These are phyloP conservation scores for Mobula birostris DNA, from an alignment of 2,113 vertebrate genomes.

Conservation along the genomic window DNA sequence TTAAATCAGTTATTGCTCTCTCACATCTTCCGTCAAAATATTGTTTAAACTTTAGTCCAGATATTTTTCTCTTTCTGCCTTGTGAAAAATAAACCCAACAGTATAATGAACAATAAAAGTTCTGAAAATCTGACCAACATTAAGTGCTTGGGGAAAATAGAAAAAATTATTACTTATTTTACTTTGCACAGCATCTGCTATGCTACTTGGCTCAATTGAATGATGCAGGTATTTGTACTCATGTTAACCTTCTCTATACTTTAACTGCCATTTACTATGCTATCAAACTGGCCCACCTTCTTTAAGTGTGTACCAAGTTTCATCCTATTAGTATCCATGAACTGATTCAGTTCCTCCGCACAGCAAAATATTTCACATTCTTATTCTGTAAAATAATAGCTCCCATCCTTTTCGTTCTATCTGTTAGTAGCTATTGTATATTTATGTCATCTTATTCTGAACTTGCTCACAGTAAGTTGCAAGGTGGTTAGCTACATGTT, in stretches of 20 bases:
- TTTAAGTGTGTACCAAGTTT: neutral
- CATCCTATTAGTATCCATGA: neutral
- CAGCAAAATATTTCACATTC: neutral
- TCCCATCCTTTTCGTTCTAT: neutral
- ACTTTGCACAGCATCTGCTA: neutral
- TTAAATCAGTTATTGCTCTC: neutral
- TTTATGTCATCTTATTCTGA: neutral
- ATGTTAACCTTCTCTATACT: neutral
- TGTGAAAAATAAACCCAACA: neutral
- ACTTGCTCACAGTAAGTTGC: neutral
- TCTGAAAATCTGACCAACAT: neutral
- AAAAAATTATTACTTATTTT: neutral
- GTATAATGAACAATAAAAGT: neutral
- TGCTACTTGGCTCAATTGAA: neutral
- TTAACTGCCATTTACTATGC: neutral
- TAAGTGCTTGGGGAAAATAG: neutral
- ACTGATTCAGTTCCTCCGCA: neutral
- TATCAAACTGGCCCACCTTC: neutral
- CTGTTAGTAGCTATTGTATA: neutral
- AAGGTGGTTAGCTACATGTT: neutral
- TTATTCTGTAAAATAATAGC: neutral
- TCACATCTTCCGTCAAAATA: neutral
- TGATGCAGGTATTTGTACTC: neutral
- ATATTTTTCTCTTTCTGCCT: neutral
- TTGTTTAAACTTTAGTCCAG: neutral